These are phyloP conservation scores for Merluccius polli DNA, from an alignment of 2,797 vertebrate genomes.

Conservation along the genomic window DNA sequence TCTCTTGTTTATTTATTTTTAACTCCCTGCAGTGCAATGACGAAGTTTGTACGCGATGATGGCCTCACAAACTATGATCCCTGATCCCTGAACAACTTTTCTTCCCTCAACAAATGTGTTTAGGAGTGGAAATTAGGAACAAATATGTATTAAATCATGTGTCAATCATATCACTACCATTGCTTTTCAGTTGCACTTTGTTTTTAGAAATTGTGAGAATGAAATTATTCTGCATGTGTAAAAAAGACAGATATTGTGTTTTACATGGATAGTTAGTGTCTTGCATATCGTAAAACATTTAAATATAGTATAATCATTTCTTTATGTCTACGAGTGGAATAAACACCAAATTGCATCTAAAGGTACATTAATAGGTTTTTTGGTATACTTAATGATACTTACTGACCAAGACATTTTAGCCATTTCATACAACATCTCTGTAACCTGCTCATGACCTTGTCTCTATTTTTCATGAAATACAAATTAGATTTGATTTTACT, in stretches of 20 bases:
- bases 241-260: neutral
- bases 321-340: neutral
- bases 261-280: neutral
- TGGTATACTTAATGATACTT: too few species aligned
- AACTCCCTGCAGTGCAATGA: slow-evolving; percentile 66
- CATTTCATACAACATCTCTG: neutral
- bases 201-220: neutral
- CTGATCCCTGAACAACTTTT: neutral
- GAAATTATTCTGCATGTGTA: neutral
- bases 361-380: too few species aligned
- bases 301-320: neutral
- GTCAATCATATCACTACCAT: neutral
- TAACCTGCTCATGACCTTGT: neutral
- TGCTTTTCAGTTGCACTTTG: neutral
- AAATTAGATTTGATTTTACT: neutral
- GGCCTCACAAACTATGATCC: neutral
- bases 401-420: neutral
- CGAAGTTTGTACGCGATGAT: slow-evolving; percentile 67
- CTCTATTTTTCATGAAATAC: neutral
- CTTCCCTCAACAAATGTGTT: neutral
- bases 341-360: neutral
- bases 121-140: neutral
- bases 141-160: neutral
- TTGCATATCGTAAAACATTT: neutral
- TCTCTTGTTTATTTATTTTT: neutral